Percentiles rank a stretch among this genome's conserved stretches.
phyloP scores from a whole-genome alignment of 2,113 vertebrate species.

The Stomatorhinus ivindoensis region DNA sequence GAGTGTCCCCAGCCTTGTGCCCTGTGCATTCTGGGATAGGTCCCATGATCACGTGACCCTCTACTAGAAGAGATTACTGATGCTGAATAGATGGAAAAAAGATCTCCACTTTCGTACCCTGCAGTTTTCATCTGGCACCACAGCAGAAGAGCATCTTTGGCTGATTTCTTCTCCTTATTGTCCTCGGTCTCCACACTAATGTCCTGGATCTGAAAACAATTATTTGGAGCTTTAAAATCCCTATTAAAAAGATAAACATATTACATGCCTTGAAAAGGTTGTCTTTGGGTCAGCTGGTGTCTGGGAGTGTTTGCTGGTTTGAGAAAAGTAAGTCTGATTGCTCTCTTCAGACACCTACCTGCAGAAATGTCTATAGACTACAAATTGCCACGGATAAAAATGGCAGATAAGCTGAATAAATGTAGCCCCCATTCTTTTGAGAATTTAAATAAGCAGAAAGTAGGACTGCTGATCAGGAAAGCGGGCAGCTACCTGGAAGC shows the following conservation, averaged over 20 bases:
- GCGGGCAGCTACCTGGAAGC: constrained; percentile 72
- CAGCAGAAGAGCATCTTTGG: constrained; percentile 85
- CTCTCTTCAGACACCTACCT: background rate
- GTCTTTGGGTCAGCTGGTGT: background rate
- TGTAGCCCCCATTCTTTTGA: background rate
- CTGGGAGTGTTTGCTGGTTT: background rate
- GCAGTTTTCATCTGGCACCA: constrained; percentile 98
- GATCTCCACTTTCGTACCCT: constrained; percentile 59
- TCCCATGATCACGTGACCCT: background rate
- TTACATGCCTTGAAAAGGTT: background rate
- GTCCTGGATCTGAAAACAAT: constrained; percentile 77
- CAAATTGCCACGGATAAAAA: background rate
- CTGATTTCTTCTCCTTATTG: constrained; percentile 89
- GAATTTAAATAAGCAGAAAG: background rate
- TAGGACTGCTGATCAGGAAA: background rate
- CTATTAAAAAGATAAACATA: background rate
- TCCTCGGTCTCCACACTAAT: constrained; percentile 90
- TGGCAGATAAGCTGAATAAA: background rate
- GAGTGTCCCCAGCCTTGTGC: background rate
- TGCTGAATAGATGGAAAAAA: background rate
- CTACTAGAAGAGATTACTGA: background rate
- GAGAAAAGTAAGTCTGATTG: background rate
- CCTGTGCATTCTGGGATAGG: background rate
- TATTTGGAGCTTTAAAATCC: background rate
- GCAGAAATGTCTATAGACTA: background rate